Evolutionary conservation across 2,797 vertebrate genomes (phyloP).

Genomic region (Lagocephalus sceleratus): DNA sequence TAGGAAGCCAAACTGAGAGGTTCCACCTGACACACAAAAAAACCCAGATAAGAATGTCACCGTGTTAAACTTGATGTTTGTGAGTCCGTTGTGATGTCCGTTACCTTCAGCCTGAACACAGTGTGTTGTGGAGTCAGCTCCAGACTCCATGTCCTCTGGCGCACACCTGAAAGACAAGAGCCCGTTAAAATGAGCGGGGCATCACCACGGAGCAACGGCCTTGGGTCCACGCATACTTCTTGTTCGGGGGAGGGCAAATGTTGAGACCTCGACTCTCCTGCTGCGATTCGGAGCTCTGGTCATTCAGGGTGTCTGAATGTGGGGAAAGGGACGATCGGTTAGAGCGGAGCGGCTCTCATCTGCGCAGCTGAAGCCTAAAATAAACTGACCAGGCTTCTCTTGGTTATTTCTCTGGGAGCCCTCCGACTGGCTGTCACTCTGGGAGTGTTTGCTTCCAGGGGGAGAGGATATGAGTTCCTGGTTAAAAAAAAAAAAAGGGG

Average conservation of each 20-base stretch:
- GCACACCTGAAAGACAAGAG: slow-evolving; percentile 38
- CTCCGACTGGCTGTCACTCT: slow-evolving; percentile 70
- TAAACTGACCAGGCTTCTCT: slow-evolving; percentile 46
- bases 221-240: slow-evolving; percentile 49
- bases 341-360: no score
- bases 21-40: slow-evolving; percentile 69
- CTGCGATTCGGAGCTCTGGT: slow-evolving; percentile 40
- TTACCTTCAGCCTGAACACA: slow-evolving; percentile 77
- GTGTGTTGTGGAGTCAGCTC: slow-evolving; percentile 66
- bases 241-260: slow-evolving; percentile 40
- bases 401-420: slow-evolving; percentile 47
- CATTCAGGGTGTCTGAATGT: slow-evolving; percentile 35
- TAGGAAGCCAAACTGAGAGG: slow-evolving; percentile 84
- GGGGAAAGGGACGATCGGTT: not conserved
- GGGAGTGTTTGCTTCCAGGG: slow-evolving; percentile 63
- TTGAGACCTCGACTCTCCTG: slow-evolving; percentile 71
- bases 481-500: not conserved
- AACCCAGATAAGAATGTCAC: no score
- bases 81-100: not conserved
- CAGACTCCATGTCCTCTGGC: slow-evolving; percentile 51
- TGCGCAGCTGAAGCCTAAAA: not conserved
- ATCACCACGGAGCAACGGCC: not conserved
- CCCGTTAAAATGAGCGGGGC: not conserved
- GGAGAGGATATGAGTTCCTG: slow-evolving; percentile 82
- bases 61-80: not conserved